Conservation (phyloP, 2,888 invertebrate species). For the Rhorus exstirpatorius region DNA sequence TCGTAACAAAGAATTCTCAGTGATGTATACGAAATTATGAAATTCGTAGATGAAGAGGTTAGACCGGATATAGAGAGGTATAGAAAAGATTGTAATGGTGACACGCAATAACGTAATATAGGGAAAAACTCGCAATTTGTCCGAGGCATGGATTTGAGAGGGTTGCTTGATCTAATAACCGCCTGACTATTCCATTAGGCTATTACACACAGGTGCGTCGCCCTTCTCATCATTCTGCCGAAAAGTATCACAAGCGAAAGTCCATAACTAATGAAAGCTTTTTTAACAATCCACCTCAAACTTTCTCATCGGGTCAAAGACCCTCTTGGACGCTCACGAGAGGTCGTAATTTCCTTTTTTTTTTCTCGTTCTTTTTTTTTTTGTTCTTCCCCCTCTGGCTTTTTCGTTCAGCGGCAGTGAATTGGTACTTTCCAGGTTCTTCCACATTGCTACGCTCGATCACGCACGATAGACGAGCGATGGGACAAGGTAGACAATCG, state of each 20-base stretch:
- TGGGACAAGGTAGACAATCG: too few relatives aligned
- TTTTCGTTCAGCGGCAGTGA: not conserved
- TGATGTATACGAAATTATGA: not conserved
- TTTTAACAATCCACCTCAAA: conserved; percentile 13
- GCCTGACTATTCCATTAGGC: conserved; percentile 39
- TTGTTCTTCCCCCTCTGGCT: not conserved
- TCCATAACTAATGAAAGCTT: conserved; percentile 41
- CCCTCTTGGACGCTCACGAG: conserved; percentile 11
- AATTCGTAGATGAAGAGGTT: not conserved
- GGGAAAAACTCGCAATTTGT: conserved; percentile 38
- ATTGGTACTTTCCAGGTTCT: not conserved
- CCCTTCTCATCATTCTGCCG: too few relatives aligned
- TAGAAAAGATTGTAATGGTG: not conserved
- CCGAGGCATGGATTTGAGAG: conserved; percentile 16
- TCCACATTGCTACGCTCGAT: too few relatives aligned
- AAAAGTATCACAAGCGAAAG: not conserved
- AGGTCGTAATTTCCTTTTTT: conserved; percentile 13
- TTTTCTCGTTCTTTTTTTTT: not conserved
- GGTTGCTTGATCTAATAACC: not conserved
- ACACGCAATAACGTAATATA: conserved; percentile 52
- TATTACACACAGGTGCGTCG: conserved; percentile 15
- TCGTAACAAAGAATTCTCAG: conserved; percentile 13
- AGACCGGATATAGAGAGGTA: not conserved
- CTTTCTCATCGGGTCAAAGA: conserved; percentile 11
- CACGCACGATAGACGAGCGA: too few relatives aligned